Base-by-base conservation (phyloP, 2,113 vertebrate species). In the Tylochromis polylepis region DNA sequence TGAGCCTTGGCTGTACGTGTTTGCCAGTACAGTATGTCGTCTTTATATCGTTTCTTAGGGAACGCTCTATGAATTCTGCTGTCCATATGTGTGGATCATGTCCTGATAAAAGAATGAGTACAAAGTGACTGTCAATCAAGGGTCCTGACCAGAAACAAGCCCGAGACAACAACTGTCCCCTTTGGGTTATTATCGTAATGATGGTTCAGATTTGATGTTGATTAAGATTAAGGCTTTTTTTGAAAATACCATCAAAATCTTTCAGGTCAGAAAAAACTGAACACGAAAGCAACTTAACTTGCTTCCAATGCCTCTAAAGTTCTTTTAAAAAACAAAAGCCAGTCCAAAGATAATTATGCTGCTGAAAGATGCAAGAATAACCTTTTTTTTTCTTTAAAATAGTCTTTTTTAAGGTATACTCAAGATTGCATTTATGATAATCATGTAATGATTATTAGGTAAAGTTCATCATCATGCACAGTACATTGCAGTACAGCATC, bases 31-130 rank as follows among this genome's bases (percentile, higher is more conserved):
- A 97, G 97, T 97, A 97, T 87, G 78, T 90, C 83, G 85, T 93
- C 89, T 97, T 97, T 97, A 92, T 97, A 97, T 97, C 96, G 97
- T 98, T 98, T 98, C 97, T 97, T 97, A 98, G 97, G 97, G 97
- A 98, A 98, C 97, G 96, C 96, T 97, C 96, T 86, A 84, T 89
- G 90, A 97, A 97, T 97, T 96, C 97, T 97, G 97, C 96, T 97
- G 97, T 98, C 97, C 97, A 97, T 97, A 96, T 98, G 92, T 96
- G 97, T 98, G 97, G 97, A 98, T 97, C 96, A 97, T 97, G 97
- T 97, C 97, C 96, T 96, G 96, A 96, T 96, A 96, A 95, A 95
- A 95, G 93, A 79, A 86, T 97, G 96, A 96, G 96, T 96, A 95
- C 89, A 94, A 95, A 91, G 93, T 96, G 95, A 96, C 96, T 95